These are phyloP conservation scores for Leptodactylus fuscus DNA, from an alignment of 2,113 vertebrate species.

Conservation along the genomic window DNA sequence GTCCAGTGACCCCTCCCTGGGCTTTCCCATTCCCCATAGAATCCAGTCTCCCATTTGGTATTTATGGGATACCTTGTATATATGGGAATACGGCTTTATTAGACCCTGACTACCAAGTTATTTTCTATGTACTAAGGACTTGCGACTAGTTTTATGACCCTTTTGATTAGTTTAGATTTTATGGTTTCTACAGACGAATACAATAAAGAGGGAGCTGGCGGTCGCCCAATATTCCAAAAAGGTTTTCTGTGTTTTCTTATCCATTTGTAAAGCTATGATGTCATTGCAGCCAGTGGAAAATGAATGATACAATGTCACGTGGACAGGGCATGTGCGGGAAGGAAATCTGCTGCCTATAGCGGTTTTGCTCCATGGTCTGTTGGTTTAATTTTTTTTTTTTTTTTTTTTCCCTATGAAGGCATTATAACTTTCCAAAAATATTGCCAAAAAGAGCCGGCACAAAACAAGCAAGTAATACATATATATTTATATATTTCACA, in stretches of 20 bases:
- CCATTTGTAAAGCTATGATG: slow-evolving; percentile 45
- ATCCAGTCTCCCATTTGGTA: no score
- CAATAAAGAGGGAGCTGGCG: slow-evolving; percentile 1
- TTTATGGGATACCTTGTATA: no score
- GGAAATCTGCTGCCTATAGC: slow-evolving; percentile 25
- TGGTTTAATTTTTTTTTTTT: neutral
- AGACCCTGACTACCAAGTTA: neutral
- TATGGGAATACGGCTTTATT: neutral
- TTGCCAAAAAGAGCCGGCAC: neutral
- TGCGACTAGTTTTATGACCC: neutral
- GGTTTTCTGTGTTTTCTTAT: slow-evolving; percentile 31
- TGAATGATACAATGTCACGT: slow-evolving; percentile 34
- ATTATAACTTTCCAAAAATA: slow-evolving; percentile 1
- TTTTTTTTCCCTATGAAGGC: neutral
- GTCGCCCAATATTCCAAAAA: slow-evolving; percentile 2
- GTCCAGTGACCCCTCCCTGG: no score
- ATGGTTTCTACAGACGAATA: neutral
- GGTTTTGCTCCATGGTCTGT: slow-evolving; percentile 27
- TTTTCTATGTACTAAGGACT: neutral
- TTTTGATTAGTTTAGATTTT: neutral
- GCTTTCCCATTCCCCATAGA: no score
- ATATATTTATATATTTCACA: neutral
- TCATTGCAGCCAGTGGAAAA: slow-evolving; percentile 42
- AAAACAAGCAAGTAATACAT: neutral
- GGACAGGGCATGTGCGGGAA: slow-evolving; percentile 12